These are phyloP conservation scores for Neoniphon sammara DNA, from an alignment of 2,797 vertebrate genomes.

Conservation along the genomic window DNA sequence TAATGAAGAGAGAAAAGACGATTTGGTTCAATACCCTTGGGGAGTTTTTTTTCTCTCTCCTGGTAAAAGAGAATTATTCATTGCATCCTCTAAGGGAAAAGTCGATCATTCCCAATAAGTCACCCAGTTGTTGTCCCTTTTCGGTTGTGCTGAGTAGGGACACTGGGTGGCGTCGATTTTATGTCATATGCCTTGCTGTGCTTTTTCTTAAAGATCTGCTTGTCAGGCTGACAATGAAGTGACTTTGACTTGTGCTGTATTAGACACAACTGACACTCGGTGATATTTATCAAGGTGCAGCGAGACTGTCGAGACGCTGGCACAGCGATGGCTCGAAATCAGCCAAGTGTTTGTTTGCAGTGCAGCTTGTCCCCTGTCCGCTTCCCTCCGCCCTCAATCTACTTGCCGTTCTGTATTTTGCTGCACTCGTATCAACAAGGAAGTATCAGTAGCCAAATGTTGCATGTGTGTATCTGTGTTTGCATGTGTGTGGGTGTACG, in stretches of 20 bases:
- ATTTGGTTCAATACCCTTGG: constrained; percentile 80
- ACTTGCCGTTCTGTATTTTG: not conserved
- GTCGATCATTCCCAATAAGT: constrained; percentile 78
- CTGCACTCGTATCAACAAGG: not conserved
- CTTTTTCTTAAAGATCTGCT: constrained; percentile 59
- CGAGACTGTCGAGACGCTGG: constrained; percentile 48
- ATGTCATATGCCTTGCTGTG: constrained; percentile 70
- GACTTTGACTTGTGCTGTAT: constrained; percentile 51
- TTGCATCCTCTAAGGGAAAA: constrained; percentile 78
- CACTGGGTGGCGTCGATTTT: constrained; percentile 71
- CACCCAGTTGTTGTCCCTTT: constrained; percentile 74
- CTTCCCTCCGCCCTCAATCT: not conserved
- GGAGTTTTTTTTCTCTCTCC: constrained; percentile 60
- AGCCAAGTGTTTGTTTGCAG: constrained; percentile 12
- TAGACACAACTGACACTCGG: constrained; percentile 28
- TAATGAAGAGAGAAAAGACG: constrained; percentile 83
- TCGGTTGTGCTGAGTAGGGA: constrained; percentile 65
- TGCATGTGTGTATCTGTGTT: not conserved
- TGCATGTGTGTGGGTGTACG: not conserved
- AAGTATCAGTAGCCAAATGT: constrained; percentile 36
- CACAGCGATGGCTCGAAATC: constrained; percentile 42
- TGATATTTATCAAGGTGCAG: constrained; percentile 64
- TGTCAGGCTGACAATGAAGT: constrained; percentile 46
- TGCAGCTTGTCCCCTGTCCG: not conserved
- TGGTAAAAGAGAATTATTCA: constrained; percentile 82